Evolutionary conservation across 2,797 vertebrate genomes (phyloP), one percentile per base, ranked within the genome.

Genomic region (Geotrypetes seraphini): DNA sequence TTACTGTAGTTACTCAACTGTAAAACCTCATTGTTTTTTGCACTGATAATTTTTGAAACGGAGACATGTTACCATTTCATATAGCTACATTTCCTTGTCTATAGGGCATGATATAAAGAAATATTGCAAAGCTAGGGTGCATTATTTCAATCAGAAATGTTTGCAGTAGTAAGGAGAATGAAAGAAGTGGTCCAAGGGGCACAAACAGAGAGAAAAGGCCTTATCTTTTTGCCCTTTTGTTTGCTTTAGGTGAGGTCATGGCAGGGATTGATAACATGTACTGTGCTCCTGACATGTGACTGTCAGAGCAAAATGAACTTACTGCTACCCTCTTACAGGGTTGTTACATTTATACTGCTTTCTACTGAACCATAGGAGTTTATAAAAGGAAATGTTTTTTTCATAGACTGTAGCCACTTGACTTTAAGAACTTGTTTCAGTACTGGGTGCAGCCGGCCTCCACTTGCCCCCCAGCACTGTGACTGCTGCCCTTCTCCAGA

Each of bases 1-100:
- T 74, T 72, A 78, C 75, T 77, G 69, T 78, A 85, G 78, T 81
- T 54, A 68, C 78, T 79, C 81, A 89, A 84, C 87, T 84, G 76
- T 84, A 63, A 78, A 71, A 87, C 88, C 90, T 92, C 85, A 81
- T 86, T 74, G 77, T 86, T 83, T 21, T 77, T 74, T 78, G 74
- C 82, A 78, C 87, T 90, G 78, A 70, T 76, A 69, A 80, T 62
- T 76, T 73, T 76, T 76, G 69, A 61, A 69, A 83, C 59, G 69
- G 73, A 83, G 71, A 66, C 50, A 47, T 69, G 50, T 76, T 69
- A 66, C 72, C 78, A 69, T 81, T 79, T 86, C 70, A 77, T 75
- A 61, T 79, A 62, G 71, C 70, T 50, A 44, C 60, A 60, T 64
- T 47, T 48, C 34, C 6, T 36, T 31, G 14, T 57, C 41, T 65